Conservation (phyloP, 2,797 vertebrate genomes). For the Huso huso region DNA sequence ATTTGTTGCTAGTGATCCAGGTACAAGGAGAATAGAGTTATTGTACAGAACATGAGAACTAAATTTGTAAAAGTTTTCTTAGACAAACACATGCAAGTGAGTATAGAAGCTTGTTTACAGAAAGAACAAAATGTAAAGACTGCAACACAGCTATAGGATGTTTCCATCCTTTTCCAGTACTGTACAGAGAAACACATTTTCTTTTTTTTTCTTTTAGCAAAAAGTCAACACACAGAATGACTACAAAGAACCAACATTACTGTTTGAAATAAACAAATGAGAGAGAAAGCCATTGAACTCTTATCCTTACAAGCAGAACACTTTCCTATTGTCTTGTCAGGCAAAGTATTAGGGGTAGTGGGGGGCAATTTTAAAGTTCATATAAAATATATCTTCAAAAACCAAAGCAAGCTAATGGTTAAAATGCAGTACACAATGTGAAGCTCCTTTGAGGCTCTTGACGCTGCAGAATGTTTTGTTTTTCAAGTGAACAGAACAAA, state of each 20-base stretch:
- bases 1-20: conserved; percentile 62
- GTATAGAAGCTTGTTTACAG: conserved; percentile 49
- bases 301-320: conserved; percentile 45
- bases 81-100: conserved; percentile 62
- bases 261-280: conserved; percentile 43
- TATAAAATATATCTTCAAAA: conserved; percentile 27
- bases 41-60: conserved; percentile 58
- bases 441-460: conserved; percentile 31
- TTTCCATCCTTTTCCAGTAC: conserved; percentile 28
- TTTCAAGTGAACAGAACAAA: conserved; percentile 20
- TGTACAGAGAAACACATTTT: conserved; percentile 59
- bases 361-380: conserved; percentile 35
- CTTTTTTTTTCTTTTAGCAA: conserved; percentile 51
- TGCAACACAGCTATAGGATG: conserved; percentile 27
- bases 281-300: conserved; percentile 45
- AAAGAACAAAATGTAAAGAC: conserved; percentile 42
- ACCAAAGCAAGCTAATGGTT: conserved; percentile 50
- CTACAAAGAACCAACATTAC: conserved; percentile 64
- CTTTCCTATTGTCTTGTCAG: conserved; percentile 39
- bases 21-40: conserved; percentile 62
- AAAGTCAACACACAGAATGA: conserved; percentile 62
- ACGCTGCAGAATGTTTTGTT: conserved; percentile 27
- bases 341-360: conserved; percentile 34
- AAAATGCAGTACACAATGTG: conserved; percentile 58
- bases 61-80: conserved; percentile 51